Conservation (phyloP, 2,797 vertebrate genomes). For the Spatula versicolor region DNA sequence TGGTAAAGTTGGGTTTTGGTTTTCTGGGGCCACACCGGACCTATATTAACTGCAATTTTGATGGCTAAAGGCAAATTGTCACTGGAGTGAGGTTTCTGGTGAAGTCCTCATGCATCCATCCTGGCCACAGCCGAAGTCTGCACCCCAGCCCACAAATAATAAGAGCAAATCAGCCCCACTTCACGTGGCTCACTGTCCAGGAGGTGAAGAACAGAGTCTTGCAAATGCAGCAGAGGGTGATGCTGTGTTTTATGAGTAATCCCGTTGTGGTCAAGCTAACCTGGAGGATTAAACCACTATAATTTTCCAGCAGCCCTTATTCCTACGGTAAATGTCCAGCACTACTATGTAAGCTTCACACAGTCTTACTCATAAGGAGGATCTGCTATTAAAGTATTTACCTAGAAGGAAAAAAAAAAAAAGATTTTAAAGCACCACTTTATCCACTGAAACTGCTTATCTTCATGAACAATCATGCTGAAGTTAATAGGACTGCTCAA, state of each 20-base stretch:
- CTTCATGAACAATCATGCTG: neutral
- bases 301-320: neutral
- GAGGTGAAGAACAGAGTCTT: neutral
- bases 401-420: neutral
- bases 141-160: neutral
- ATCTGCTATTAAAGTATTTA: constrained; percentile 3
- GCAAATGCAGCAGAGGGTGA: neutral
- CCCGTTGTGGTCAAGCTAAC: neutral
- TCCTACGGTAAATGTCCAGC: neutral
- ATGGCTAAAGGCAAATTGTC: neutral
- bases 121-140: neutral
- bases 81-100: neutral
- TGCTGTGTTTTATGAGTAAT: neutral
- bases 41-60: neutral
- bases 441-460: constrained; percentile 46
- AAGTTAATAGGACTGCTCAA: constrained; percentile 51
- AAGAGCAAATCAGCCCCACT: neutral
- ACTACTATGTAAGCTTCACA: neutral
- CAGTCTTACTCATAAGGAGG: neutral
- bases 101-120: neutral
- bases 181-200: neutral
- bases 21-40: neutral
- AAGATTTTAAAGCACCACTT: neutral
- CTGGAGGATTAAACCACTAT: neutral
- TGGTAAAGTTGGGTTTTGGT: neutral